These are phyloP conservation scores for Paratilapia polleni DNA, from an alignment of 2,113 vertebrate genomes.

Conservation along the genomic window DNA sequence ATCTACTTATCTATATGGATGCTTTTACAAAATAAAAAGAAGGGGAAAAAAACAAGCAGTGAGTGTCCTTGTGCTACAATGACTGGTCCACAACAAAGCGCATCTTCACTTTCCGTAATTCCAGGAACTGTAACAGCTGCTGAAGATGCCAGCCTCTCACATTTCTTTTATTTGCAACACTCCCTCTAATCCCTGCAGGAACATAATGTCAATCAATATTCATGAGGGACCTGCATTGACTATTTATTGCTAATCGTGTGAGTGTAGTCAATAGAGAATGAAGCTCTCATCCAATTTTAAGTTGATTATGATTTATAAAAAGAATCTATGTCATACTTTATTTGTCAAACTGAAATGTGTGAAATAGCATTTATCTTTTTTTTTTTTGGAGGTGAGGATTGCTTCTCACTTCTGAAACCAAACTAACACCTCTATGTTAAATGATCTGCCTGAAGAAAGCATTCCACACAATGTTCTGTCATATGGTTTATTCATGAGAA, in stretches of 20 bases:
- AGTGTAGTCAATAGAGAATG: neutral
- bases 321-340: neutral
- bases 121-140: neutral
- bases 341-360: neutral
- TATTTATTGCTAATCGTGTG: neutral
- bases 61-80: neutral
- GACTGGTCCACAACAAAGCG: neutral
- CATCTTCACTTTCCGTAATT: neutral
- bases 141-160: neutral
- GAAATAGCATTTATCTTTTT: neutral
- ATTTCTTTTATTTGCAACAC: neutral
- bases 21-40: neutral
- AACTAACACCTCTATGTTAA: neutral
- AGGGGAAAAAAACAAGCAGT: neutral
- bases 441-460: neutral
- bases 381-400: neutral
- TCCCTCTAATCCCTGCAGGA: neutral
- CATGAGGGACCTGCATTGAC: neutral
- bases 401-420: neutral
- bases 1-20: neutral
- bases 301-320: neutral
- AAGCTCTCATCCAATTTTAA: neutral
- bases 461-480: constrained; percentile 11
- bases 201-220: neutral
- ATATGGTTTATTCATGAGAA: constrained; percentile 16